phyloP scores from a whole-genome alignment of 1,140 invertebrate species.

The Helicoverpa armigera region DNA sequence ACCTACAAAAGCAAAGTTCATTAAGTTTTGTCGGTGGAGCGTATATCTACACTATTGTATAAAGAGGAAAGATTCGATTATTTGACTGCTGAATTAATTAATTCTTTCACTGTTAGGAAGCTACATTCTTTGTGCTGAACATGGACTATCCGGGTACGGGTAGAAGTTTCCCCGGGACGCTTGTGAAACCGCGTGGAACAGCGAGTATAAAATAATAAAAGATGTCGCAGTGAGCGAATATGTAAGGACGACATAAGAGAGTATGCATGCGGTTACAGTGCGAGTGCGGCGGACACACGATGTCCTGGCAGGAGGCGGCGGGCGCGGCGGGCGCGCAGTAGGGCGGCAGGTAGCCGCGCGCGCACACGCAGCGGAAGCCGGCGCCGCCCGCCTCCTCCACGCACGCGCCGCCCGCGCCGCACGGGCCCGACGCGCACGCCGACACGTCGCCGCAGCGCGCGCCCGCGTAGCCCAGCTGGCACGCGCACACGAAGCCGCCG shows the following conservation, averaged over 20 bases:
- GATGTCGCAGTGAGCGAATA: too few relatives aligned
- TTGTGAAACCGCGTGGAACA: too few relatives aligned
- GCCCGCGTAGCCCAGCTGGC: slow-evolving; percentile 93
- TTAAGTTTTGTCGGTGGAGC: neutral
- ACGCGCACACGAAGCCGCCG: slow-evolving; percentile 94
- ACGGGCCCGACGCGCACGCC: slow-evolving; percentile 87
- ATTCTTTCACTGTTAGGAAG: neutral
- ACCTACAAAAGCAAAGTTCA: slow-evolving; percentile 54
- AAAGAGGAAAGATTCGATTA: neutral
- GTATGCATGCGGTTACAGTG: slow-evolving; percentile 57
- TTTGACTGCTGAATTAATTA: neutral
- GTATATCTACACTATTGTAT: too few relatives aligned
- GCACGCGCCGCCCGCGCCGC: slow-evolving; percentile 92
- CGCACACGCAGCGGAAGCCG: slow-evolving; percentile 91
- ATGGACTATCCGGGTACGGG: too few relatives aligned
- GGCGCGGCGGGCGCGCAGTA: slow-evolving; percentile 88
- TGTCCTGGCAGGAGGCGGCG: slow-evolving; percentile 80
- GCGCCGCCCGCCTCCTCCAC: slow-evolving; percentile 91
- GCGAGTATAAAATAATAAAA: too few relatives aligned
- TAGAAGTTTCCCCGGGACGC: too few relatives aligned
- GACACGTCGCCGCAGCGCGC: slow-evolving; percentile 90
- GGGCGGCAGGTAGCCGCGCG: slow-evolving; percentile 91
- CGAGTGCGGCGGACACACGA: slow-evolving; percentile 86
- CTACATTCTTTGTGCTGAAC: neutral
- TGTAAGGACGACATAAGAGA: too few relatives aligned